These are phyloP conservation scores for Actinernus sp. DNA, from an alignment of 92 coral and sea anemone genomes.

Conservation along the genomic window DNA sequence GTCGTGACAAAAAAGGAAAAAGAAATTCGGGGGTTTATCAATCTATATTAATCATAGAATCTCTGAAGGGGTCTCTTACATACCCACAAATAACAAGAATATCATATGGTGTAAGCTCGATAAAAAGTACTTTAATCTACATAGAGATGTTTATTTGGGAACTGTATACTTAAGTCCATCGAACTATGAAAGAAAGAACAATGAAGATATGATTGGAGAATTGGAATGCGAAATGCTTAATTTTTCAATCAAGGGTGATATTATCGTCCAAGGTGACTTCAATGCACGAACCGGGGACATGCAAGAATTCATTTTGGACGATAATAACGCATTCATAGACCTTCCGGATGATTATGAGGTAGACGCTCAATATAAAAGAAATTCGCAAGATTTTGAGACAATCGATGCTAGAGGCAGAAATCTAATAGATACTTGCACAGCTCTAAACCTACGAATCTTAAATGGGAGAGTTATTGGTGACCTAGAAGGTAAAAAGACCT, in stretches of 20 bases:
- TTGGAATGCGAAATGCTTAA: neutral
- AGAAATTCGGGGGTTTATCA: neutral
- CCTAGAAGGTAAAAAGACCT: neutral
- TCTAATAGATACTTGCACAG: neutral
- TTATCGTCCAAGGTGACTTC: constrained; percentile 13
- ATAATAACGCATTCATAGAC: constrained; percentile 1
- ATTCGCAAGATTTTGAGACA: constrained; percentile 9
- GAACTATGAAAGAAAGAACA: constrained; percentile 5
- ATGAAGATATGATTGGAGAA: neutral
- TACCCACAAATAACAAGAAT: neutral
- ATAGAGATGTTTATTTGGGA: constrained; percentile 1
- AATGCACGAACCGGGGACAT: constrained; percentile 14
- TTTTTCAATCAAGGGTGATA: constrained; percentile 7
- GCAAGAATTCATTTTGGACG: constrained; percentile 2
- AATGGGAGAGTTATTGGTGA: neutral
- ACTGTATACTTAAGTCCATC: constrained; percentile 13
- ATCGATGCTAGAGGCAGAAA: neutral
- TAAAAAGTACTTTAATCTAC: neutral
- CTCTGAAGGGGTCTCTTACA: neutral
- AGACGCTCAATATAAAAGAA: neutral
- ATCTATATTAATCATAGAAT: neutral
- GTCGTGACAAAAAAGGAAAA: neutral
- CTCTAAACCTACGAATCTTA: neutral
- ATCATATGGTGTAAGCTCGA: constrained; percentile 13
- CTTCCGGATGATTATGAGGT: neutral